Evolutionary conservation across 2,797 vertebrate species (phyloP), one percentile per base, ranked within the genome.

Genomic region (Neomorphus geoffroyi): DNA sequence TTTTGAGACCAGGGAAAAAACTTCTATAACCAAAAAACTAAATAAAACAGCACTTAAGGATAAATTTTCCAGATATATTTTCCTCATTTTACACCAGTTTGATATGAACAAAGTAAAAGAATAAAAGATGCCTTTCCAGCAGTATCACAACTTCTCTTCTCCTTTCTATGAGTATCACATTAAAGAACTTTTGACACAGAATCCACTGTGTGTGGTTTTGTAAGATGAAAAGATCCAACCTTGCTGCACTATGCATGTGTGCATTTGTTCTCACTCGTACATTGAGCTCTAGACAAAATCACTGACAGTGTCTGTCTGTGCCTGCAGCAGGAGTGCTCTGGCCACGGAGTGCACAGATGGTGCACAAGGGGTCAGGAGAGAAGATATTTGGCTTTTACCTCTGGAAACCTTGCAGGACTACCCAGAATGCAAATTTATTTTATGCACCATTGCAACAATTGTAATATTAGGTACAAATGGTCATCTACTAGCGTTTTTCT

Each of bases 221-320:
- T 26, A 56, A 30, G 12, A n/a, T 7, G 18, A 35, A 37, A 4
- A 43, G 37, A 17, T 18, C 17, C 28, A 53, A 13, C 14, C 24
- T 33, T 14, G 5, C 9, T 12, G 23, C 0, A 7, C 32, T 32
- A 12, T 5, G 3, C 46, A 26, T 1, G 0, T 18, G 9, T 21
- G 10, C 7, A 2, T 2, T 2, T 2, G 7, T 11, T 30, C 37
- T 18, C 1, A 1, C 18, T 30, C 7, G 7, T 3, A 16, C 1
- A 0, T 19, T 4, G 15, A 24, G 18, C 51, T 27, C 12, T 3
- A 13, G 39, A 8, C 14, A 33, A 35, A 54, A 27, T 27, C 15
- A 46, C 27, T 33, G 33, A 16, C 16, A 30, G 43, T 11, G 27
- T 46, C 45, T 54, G 15, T 17, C 54, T 41, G 10, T 27, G 26